Evolutionary conservation across 2,888 invertebrate species (phyloP), one percentile per base, ranked within the genome.

Genomic region (Chrysomela aeneicollis): DNA sequence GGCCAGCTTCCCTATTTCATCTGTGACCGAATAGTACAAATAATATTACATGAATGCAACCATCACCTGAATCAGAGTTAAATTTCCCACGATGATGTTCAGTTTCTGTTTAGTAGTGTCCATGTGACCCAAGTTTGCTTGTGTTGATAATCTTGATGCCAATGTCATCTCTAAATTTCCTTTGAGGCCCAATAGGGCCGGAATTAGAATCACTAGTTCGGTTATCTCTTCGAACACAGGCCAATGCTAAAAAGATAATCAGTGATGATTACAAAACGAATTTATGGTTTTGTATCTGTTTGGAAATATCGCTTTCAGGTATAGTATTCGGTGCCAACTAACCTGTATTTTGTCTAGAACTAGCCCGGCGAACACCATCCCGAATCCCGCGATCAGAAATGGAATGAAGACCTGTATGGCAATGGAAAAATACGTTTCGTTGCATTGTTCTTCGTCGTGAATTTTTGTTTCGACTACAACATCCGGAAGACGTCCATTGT

Each of bases 141-240:
- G 90, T 0, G 93, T 93, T 8, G 92, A 92, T 8, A 93, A 84
- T 61, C 93, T 84, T 17, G 92, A 92, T 0, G 93, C 92, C 64
- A 93, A 81, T 0, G 92, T 93, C 92, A 93, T 93, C 82, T 93
- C 93, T 71, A 93, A 83, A 78, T 93, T 93, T 21, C 93, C 93
- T 82, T 93, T 93, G 54, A 93, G 84, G 2, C 93, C 93, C 65
- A 93, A 83, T 63, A 93, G 82, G 0, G 92, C 90, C 30, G 92
- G 92, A 53, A 92, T 90, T 84, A 92, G 81, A 70, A 92, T 90
- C 78, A 91, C 89, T 62, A 91, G 84, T 79, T 91, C 91, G 47
- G 88, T 88, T 8, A 92, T 87, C 78, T 87, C 85, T 70, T 84
- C 85, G 79, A 91, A 92, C 49, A 91, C 90, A 53, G 85, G 82